Conservation (phyloP, 2,797 vertebrate species). For the Aeoliscus strigatus region DNA sequence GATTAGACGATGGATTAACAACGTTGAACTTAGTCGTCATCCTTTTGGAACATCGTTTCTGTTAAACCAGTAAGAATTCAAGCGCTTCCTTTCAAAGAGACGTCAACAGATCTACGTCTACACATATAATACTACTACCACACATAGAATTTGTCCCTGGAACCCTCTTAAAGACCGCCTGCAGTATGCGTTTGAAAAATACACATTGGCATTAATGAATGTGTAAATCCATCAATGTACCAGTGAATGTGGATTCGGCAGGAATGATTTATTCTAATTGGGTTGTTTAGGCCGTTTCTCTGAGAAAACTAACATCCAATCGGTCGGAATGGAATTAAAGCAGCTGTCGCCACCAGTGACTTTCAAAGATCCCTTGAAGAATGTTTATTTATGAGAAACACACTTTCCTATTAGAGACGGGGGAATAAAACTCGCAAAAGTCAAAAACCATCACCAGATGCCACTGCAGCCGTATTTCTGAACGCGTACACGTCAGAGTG, state of each 20-base stretch:
- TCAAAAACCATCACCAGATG: slow-evolving; percentile 71
- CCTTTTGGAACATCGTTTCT: too few relatives aligned
- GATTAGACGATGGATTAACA: not conserved
- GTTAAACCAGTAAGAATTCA: too few relatives aligned
- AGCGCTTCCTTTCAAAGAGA: too few relatives aligned
- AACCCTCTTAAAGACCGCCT: slow-evolving; percentile 11
- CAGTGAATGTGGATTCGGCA: slow-evolving; percentile 22
- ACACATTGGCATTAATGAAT: slow-evolving; percentile 34
- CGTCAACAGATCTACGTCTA: too few relatives aligned
- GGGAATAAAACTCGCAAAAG: slow-evolving; percentile 31
- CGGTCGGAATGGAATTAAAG: slow-evolving; percentile 19
- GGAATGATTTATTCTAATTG: slow-evolving; percentile 33
- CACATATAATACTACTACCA: too few relatives aligned
- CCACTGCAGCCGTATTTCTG: slow-evolving; percentile 67
- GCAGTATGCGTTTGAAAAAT: slow-evolving; percentile 10
- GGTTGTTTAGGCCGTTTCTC: slow-evolving; percentile 28
- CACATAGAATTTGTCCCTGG: slow-evolving; percentile 2
- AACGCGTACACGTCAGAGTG: slow-evolving; percentile 68
- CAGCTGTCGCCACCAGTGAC: slow-evolving; percentile 48
- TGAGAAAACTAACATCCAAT: slow-evolving; percentile 27
- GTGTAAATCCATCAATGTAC: slow-evolving; percentile 40
- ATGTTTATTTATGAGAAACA: slow-evolving; percentile 72
- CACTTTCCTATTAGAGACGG: slow-evolving; percentile 58
- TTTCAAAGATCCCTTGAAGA: slow-evolving; percentile 53
- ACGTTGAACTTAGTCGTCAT: not conserved